Conservation (phyloP, 2,888 invertebrate genomes). For the Linnaemya vulpina region DNA sequence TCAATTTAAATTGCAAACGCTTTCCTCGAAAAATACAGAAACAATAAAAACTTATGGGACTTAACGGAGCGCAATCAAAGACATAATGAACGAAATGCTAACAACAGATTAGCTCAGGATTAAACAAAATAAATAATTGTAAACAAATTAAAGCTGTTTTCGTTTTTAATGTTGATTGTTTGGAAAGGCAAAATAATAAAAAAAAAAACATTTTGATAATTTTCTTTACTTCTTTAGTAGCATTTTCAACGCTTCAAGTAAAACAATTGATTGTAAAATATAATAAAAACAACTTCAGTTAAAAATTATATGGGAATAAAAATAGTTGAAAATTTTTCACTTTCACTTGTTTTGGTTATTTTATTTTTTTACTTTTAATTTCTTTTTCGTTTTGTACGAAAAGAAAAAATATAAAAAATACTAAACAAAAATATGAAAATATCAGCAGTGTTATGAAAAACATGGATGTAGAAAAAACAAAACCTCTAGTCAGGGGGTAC, state of each 20-base stretch:
- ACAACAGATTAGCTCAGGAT: constrained; percentile 8
- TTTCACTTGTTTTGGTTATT: constrained; percentile 43
- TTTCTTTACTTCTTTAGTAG: neutral
- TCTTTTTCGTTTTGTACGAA: neutral
- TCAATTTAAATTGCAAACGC: neutral
- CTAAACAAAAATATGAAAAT: too few species aligned
- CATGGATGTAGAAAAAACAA: too few species aligned
- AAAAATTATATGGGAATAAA: constrained; percentile 2
- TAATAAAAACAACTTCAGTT: neutral
- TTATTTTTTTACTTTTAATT: too few species aligned
- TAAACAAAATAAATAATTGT: constrained; percentile 32
- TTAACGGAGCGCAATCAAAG: constrained; percentile 16
- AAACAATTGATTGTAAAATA: constrained; percentile 27
- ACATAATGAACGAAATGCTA: constrained; percentile 25
- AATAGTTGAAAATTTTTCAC: constrained; percentile 41
- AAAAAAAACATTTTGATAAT: constrained; percentile 3
- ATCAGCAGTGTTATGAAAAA: too few species aligned
- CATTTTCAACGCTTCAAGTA: constrained; percentile 34
- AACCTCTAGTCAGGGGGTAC: too few species aligned
- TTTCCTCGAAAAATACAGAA: neutral
- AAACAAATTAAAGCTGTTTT: constrained; percentile 34
- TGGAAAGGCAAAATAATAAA: constrained; percentile 17
- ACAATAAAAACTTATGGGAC: neutral
- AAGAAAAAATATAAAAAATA: constrained; percentile 14
- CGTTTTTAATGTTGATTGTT: neutral